These are phyloP conservation scores for Anableps anableps DNA, from an alignment of 2,797 vertebrate genomes.

Conservation along the genomic window DNA sequence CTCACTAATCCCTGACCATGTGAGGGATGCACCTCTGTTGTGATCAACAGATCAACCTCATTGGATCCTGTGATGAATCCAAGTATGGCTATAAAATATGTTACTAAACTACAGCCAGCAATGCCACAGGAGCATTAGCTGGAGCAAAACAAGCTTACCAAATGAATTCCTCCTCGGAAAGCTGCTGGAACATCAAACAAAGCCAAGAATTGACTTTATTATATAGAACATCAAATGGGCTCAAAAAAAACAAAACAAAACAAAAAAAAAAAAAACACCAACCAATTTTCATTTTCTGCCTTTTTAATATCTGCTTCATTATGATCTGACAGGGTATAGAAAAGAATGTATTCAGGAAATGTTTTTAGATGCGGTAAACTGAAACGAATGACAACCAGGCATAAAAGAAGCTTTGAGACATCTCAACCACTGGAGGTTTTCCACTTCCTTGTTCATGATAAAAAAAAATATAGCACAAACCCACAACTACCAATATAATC, in stretches of 20 bases:
- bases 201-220: slow-evolving; percentile 47
- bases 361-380: slow-evolving; percentile 14
- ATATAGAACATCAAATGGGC: slow-evolving; percentile 28
- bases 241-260: slow-evolving; percentile 4
- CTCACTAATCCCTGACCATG: neutral
- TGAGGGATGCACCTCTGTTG: neutral
- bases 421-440: slow-evolving; percentile 4
- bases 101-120: slow-evolving; percentile 16
- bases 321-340: neutral
- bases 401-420: slow-evolving; percentile 20
- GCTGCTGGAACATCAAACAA: slow-evolving; percentile 69
- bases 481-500: neutral
- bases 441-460: neutral
- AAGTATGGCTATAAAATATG: slow-evolving; percentile 16
- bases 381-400: neutral
- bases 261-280: slow-evolving; percentile 2
- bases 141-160: slow-evolving; percentile 66
- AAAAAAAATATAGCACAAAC: neutral
- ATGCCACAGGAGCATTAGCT: slow-evolving; percentile 21
- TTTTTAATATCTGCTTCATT: slow-evolving; percentile 25
- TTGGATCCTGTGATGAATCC: slow-evolving; percentile 9
- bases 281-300: slow-evolving; percentile 15
- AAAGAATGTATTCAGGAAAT: slow-evolving; percentile 33
- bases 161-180: slow-evolving; percentile 54
- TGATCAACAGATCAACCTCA: neutral